Conservation (phyloP, 2,888 invertebrate genomes). For the Nycteola revayana region DNA sequence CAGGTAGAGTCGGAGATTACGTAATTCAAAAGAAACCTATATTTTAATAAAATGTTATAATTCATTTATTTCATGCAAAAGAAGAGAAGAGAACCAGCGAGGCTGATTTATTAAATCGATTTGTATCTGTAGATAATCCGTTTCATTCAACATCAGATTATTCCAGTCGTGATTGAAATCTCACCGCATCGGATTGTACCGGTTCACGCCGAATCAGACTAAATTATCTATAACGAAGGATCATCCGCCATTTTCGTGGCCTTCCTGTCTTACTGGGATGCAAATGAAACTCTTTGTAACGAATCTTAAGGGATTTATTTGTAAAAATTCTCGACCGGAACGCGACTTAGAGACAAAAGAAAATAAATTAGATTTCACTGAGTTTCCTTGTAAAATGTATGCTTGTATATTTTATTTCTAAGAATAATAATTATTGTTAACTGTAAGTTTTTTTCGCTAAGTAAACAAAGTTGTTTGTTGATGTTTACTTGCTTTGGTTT, state of each 20-base stretch:
- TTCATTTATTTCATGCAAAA: too few relatives aligned
- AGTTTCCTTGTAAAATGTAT: conserved; percentile 41
- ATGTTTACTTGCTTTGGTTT: too few relatives aligned
- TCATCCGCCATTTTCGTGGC: conserved; percentile 33
- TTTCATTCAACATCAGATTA: conserved; percentile 12
- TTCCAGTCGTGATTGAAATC: conserved; percentile 7
- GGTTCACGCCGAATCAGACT: conserved; percentile 1
- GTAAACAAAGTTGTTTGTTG: too few relatives aligned
- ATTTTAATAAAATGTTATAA: too few relatives aligned
- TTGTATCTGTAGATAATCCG: too few relatives aligned
- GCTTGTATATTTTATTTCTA: not conserved
- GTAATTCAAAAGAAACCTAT: too few relatives aligned
- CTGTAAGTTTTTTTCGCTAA: too few relatives aligned
- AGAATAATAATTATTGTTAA: too few relatives aligned
- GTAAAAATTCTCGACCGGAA: conserved; percentile 62
- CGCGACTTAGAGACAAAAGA: conserved; percentile 49
- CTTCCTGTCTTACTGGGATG: conserved; percentile 52
- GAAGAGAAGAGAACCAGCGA: too few relatives aligned
- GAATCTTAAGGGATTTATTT: conserved; percentile 75
- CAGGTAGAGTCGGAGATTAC: too few relatives aligned
- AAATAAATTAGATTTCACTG: conserved; percentile 56
- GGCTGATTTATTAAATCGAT: too few relatives aligned
- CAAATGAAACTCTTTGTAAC: conserved; percentile 77
- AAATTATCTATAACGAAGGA: conserved; percentile 17
- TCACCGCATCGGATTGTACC: conserved; percentile 3